Conservation (phyloP, 2,113 vertebrate genomes). For the Poecilia latipinna region DNA sequence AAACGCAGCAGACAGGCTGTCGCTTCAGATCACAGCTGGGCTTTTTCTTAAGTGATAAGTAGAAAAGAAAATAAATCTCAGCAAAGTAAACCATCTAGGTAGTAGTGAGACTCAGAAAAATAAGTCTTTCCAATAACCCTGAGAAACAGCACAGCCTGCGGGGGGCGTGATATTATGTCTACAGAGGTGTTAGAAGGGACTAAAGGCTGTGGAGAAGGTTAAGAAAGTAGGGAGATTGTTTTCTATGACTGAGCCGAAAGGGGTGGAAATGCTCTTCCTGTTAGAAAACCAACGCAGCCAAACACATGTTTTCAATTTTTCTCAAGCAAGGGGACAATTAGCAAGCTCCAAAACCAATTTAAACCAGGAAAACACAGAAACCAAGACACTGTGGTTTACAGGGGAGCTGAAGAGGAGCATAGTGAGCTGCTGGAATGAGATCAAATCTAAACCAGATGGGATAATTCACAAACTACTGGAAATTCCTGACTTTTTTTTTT, state of each 20-base stretch:
- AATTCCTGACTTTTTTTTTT: background rate
- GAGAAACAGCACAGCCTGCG: slow-evolving; percentile 34
- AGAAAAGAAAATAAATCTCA: background rate
- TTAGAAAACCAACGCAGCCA: slow-evolving; percentile 47
- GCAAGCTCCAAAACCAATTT: slow-evolving; percentile 49
- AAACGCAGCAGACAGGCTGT: background rate
- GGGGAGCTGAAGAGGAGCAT: slow-evolving; percentile 21
- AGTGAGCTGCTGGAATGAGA: background rate
- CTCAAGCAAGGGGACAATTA: slow-evolving; percentile 36
- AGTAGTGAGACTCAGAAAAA: slow-evolving; percentile 7
- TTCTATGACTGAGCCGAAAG: slow-evolving; percentile 19
- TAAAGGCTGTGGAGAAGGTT: slow-evolving; percentile 44
- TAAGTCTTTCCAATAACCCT: slow-evolving; percentile 18
- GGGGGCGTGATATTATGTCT: slow-evolving; percentile 40
- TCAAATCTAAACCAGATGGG: slow-evolving; percentile 19
- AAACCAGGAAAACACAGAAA: slow-evolving; percentile 38
- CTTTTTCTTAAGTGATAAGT: background rate
- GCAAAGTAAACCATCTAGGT: background rate
- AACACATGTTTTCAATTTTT: slow-evolving; percentile 69
- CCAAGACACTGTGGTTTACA: slow-evolving; percentile 30
- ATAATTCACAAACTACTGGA: slow-evolving; percentile 3
- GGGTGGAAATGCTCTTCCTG: slow-evolving; percentile 47
- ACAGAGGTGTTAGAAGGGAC: slow-evolving; percentile 34
- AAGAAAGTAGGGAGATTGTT: slow-evolving; percentile 18
- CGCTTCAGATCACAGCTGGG: background rate